Evolutionary conservation across 1,140 invertebrate species (phyloP).

Genomic region (Drosophila arizonae): DNA sequence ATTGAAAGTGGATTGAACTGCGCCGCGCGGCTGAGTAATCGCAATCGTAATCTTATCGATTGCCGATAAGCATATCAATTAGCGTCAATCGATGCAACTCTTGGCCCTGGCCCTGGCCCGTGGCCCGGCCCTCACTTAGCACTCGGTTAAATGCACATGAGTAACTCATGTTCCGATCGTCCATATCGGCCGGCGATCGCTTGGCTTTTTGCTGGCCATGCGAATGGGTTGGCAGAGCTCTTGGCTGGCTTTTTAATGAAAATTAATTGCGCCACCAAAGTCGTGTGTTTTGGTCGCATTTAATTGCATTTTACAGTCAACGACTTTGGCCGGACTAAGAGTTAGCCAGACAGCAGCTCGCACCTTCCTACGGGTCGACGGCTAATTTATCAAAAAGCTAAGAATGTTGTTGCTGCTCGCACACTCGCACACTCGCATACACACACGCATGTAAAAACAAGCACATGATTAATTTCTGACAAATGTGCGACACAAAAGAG

Average conservation of each 20-base stretch:
- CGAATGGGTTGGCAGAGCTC: constrained; percentile 18
- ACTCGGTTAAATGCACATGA: constrained; percentile 1
- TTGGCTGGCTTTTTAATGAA: constrained; percentile 62
- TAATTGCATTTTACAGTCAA: constrained; percentile 75
- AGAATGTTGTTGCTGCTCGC: constrained; percentile 35
- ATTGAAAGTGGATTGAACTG: constrained; percentile 82
- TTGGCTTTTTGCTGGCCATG: constrained; percentile 3
- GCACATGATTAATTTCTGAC: constrained; percentile 82
- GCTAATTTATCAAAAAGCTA: constrained; percentile 64
- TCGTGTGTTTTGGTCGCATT: constrained; percentile 76
- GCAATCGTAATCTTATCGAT: constrained; percentile 62
- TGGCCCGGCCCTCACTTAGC: constrained; percentile 1
- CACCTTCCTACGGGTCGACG: constrained; percentile 54
- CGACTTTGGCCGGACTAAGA: constrained; percentile 25
- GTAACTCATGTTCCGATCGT: constrained; percentile 41
- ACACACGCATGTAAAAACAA: constrained; percentile 51
- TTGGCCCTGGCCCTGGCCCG: constrained; percentile 14
- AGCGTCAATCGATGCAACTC: constrained; percentile 59
- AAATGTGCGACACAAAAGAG: constrained; percentile 80
- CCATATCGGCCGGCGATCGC: constrained; percentile 26
- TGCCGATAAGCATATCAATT: constrained; percentile 82
- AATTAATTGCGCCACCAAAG: constrained; percentile 80
- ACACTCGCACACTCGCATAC: constrained; percentile 33
- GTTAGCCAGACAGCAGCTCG: constrained; percentile 44
- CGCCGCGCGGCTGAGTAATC: constrained; percentile 55